Percentiles rank a stretch among this genome's conserved stretches.
Conservation (phyloP, 2,113 vertebrate species). For the Percopsis transmontana region DNA sequence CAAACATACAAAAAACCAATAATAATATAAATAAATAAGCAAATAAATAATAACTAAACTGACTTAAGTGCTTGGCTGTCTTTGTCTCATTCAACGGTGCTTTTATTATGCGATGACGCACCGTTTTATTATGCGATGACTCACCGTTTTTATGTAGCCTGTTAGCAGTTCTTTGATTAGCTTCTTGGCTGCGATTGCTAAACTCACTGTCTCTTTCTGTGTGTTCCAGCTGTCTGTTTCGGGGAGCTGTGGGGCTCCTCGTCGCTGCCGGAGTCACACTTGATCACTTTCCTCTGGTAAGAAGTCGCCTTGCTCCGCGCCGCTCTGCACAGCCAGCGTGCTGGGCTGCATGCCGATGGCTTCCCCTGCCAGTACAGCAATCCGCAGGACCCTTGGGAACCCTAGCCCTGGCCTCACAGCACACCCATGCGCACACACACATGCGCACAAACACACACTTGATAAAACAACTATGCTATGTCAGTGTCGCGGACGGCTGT, state of each 20-base stretch:
- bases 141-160: background rate
- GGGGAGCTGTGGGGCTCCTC: constrained; percentile 62
- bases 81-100: background rate
- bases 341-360: constrained; percentile 14
- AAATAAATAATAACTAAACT: background rate
- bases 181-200: background rate
- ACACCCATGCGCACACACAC: constrained; percentile 8
- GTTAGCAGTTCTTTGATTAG: constrained; percentile 3
- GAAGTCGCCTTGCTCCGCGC: constrained; percentile 30
- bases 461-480: background rate
- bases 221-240: constrained; percentile 51
- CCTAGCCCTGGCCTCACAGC: constrained; percentile 14
- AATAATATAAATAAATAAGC: too few species aligned
- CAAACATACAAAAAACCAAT: background rate
- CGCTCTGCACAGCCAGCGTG: constrained; percentile 26
- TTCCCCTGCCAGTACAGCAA: background rate
- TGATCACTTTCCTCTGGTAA: constrained; percentile 60
- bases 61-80: background rate
- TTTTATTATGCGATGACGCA: constrained; percentile 1
- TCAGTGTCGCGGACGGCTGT: background rate
- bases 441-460: background rate
- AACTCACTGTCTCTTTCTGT: background rate
- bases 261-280: constrained; percentile 45
- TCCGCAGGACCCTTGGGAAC: background rate
- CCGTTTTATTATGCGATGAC: background rate